phyloP scores from a whole-genome alignment of 2,888 invertebrate species.

The Eugnorisma glareosa region DNA sequence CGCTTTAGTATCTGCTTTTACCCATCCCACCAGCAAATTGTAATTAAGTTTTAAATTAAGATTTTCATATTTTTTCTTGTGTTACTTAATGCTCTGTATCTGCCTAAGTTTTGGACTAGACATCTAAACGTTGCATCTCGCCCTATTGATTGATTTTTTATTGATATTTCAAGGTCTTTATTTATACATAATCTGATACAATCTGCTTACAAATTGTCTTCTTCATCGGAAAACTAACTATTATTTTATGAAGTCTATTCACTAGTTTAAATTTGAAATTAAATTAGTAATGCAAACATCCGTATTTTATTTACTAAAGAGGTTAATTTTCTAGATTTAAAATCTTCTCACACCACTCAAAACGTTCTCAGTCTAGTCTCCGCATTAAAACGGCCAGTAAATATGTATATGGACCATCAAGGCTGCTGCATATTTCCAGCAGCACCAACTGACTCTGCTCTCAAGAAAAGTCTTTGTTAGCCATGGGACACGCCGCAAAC shows the following conservation, averaged over 20 bases:
- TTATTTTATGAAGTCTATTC: too few species aligned
- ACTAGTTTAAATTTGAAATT: too few species aligned
- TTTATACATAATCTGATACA: too few species aligned
- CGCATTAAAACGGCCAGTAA: constrained; percentile 84
- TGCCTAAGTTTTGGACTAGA: constrained; percentile 95
- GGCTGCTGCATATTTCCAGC: constrained; percentile 84
- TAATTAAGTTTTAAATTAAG: constrained; percentile 22
- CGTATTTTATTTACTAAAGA: too few species aligned
- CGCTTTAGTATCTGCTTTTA: constrained; percentile 72
- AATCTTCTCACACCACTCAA: too few species aligned
- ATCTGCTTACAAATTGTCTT: too few species aligned
- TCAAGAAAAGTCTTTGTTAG: constrained; percentile 57
- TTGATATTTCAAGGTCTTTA: too few species aligned
- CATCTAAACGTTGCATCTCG: constrained; percentile 97
- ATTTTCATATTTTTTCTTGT: constrained; percentile 23
- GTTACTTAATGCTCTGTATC: constrained; percentile 93
- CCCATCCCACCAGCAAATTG: constrained; percentile 92
- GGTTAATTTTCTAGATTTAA: too few species aligned
- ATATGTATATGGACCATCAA: constrained; percentile 79
- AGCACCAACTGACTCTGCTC: constrained; percentile 55
- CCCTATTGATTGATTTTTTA: constrained; percentile 90
- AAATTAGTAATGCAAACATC: too few species aligned
- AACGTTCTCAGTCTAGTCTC: constrained; percentile 77
- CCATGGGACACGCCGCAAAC: constrained; percentile 77
- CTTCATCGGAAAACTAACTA: too few species aligned